phyloP scores from a whole-genome alignment of 2,113 vertebrate genomes.

The Protobothrops mucrosquamatus region DNA sequence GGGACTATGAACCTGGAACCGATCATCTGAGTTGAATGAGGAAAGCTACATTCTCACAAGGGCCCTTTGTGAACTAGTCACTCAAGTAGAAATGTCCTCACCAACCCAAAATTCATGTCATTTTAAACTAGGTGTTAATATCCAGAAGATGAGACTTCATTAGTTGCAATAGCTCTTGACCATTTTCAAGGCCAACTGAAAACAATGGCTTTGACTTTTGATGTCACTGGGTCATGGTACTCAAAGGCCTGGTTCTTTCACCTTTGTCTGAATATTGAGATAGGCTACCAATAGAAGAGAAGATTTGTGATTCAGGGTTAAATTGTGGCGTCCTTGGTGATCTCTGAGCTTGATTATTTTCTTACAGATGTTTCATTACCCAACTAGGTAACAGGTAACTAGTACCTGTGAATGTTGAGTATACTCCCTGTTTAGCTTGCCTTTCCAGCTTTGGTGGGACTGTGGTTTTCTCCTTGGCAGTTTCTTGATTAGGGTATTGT shows the following conservation, averaged over 20 bases:
- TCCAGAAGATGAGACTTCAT: background rate
- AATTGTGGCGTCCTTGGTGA: background rate
- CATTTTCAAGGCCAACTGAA: background rate
- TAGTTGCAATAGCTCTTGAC: background rate
- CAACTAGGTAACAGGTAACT: background rate
- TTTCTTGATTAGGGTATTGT: background rate
- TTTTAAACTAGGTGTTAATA: background rate
- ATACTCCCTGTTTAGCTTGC: background rate
- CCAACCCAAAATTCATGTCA: too few species aligned
- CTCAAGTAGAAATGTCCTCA: background rate
- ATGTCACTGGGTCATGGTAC: background rate
- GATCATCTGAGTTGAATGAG: background rate
- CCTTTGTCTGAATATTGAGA: background rate
- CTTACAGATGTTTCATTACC: background rate
- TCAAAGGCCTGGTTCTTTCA: background rate
- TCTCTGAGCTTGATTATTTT: background rate
- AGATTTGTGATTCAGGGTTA: background rate
- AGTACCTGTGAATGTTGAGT: background rate
- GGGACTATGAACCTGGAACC: background rate
- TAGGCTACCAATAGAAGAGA: background rate
- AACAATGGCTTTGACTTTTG: background rate
- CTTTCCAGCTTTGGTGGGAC: background rate
- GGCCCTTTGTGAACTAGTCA: background rate
- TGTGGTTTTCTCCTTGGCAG: background rate
- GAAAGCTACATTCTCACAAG: background rate